Evolutionary conservation across 2,797 vertebrate species (phyloP), one percentile per base, ranked within the genome.

Genomic region (Leucoraja ocellata): DNA sequence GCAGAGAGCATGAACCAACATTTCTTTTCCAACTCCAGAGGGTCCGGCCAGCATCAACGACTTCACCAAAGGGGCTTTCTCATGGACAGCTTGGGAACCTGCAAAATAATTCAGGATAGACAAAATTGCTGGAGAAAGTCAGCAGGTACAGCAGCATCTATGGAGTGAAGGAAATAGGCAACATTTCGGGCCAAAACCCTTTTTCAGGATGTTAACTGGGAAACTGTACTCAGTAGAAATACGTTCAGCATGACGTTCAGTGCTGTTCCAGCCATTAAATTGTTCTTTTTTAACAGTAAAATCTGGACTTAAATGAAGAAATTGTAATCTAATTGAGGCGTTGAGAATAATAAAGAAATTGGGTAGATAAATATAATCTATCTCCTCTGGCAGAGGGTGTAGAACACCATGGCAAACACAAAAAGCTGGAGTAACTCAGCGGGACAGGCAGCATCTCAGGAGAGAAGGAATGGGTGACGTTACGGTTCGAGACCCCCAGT

Each of bases 1-100:
- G 94, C 98, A 98, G 94, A 98, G 95, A 93, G 97, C 97, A 1
- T 98, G 96, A n/a, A 98, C 95, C 94, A 98, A 94, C 97, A 97
- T 98, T 93, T 96, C 97, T 95, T 98, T 98, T 0, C 98, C 98
- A 1, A 98, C 97, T 0, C 98, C 97, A 0, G 95, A 4, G 0
- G 97, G 97, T 28, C 98, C 98, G 0, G 96, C 96, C 94, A 98
- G 94, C 90, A 98, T 93, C 94, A 98, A 77, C 0, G 97, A 95
- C 94, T 97, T 97, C 94, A 97, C 96, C 93, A 96, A 1, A 0
- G 98, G 98, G 2, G 96, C 97, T 0, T 96, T 97, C 95, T 97
- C 96, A 0, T 97, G 97, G 73, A 98, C 96, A 0, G 84, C 94
- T 13, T 96, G 96, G 21, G 97, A 98, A n/a, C 98, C 98, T 98